Evolutionary conservation across 2,888 invertebrate genomes (phyloP).

Genomic region (Orchestes rusci): DNA sequence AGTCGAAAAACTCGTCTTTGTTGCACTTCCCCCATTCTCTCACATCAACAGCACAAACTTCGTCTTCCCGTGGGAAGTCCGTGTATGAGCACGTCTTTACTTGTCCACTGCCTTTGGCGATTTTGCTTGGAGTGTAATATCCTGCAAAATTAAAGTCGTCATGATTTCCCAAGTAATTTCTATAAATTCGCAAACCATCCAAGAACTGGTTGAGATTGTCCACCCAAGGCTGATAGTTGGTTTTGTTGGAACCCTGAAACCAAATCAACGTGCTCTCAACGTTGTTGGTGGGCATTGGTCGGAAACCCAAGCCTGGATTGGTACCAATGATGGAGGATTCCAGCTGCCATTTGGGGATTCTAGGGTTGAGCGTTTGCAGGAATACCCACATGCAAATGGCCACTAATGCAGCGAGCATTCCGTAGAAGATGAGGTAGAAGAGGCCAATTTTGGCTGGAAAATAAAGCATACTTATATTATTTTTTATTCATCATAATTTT

Average conservation of each 20-base stretch:
- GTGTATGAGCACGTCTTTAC: conserved; percentile 39
- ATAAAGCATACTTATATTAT: too few species aligned
- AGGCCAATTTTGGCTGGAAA: conserved; percentile 81
- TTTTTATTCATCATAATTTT: too few species aligned
- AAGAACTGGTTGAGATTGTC: conserved; percentile 68
- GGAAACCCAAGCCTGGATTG: conserved; percentile 93
- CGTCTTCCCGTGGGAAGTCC: conserved; percentile 33
- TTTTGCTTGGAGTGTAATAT: conserved; percentile 42
- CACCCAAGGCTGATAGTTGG: conserved; percentile 74
- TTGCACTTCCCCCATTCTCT: conserved; percentile 74
- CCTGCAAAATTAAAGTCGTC: conserved; percentile 32
- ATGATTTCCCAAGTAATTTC: neutral
- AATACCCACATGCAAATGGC: conserved; percentile 94
- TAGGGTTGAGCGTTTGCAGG: conserved; percentile 81
- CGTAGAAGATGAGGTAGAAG: conserved; percentile 95
- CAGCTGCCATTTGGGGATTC: conserved; percentile 84
- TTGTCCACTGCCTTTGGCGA: conserved; percentile 42
- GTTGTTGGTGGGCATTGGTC: conserved; percentile 82
- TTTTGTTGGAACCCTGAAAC: conserved; percentile 76
- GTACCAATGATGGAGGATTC: conserved; percentile 84
- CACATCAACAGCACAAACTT: conserved; percentile 84
- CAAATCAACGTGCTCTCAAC: conserved; percentile 93
- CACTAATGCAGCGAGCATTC: conserved; percentile 84
- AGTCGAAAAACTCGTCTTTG: conserved; percentile 80
- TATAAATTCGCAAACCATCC: conserved; percentile 53